Conservation (phyloP, 2,888 invertebrate species). For the Ethmia dodecea region DNA sequence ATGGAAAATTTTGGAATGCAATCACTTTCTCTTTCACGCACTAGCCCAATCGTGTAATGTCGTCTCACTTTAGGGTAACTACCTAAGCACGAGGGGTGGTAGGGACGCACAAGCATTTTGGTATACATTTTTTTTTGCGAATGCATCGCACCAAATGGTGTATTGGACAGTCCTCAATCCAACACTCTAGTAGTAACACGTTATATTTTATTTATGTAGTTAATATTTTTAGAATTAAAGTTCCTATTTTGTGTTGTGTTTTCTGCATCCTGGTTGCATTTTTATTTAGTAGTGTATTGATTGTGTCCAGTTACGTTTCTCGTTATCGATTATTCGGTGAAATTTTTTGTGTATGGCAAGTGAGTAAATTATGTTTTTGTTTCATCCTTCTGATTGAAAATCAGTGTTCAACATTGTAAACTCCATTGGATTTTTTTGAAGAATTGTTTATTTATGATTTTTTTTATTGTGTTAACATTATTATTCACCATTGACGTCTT, state of each 20-base stretch:
- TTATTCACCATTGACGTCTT: no score
- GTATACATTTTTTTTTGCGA: conserved; percentile 71
- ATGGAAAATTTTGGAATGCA: conserved; percentile 75
- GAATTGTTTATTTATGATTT: no score
- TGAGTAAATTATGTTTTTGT: no score
- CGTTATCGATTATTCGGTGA: no score
- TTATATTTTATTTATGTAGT: conserved; percentile 21
- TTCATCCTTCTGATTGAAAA: no score
- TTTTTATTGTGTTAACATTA: no score
- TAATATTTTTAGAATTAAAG: conserved; percentile 20
- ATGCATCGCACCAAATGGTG: conserved; percentile 56
- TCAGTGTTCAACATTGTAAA: no score
- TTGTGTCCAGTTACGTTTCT: no score
- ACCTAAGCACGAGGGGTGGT: conserved; percentile 60
- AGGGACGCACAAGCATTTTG: conserved; percentile 69
- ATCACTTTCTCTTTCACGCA: conserved; percentile 48
- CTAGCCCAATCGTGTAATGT: conserved; percentile 26
- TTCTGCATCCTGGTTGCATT: neutral
- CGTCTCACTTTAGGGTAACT: conserved; percentile 46
- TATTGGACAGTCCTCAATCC: conserved; percentile 36
- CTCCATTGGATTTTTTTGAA: no score
- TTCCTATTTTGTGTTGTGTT: conserved; percentile 11
- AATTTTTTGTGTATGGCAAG: no score
- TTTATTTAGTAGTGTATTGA: neutral
- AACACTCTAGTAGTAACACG: conserved; percentile 14